phyloP scores from a whole-genome alignment of 1,140 invertebrate species.

The Lamellibrachia luymesi region DNA sequence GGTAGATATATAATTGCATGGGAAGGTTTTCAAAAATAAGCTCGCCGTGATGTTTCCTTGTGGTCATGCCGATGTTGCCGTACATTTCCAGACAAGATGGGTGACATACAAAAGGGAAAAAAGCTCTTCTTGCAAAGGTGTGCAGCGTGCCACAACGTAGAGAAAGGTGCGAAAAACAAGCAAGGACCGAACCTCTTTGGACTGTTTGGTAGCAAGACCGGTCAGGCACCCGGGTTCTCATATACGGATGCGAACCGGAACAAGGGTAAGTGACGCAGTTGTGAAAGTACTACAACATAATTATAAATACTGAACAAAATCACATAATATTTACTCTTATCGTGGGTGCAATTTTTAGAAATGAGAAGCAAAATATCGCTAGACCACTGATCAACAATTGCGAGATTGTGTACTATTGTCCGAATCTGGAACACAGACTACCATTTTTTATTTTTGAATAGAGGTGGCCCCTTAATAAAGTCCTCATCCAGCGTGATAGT shows the following conservation, averaged over 20 bases:
- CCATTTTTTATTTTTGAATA: no score
- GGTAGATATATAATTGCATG: neutral
- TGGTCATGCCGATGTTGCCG: neutral
- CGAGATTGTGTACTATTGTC: neutral
- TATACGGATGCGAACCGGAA: conserved; percentile 97
- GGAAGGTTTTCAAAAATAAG: neutral
- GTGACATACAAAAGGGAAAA: conserved; percentile 95
- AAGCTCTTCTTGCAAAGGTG: conserved; percentile 93
- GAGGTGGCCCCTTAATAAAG: no score
- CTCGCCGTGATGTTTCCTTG: neutral
- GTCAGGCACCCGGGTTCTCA: conserved; percentile 83
- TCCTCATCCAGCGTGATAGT: no score
- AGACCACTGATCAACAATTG: neutral
- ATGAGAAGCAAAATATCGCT: neutral
- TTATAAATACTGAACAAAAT: no score
- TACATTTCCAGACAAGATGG: conserved; percentile 47
- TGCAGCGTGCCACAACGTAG: conserved; percentile 94
- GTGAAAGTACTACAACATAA: neutral
- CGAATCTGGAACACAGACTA: neutral
- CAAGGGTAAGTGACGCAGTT: conserved; percentile 71
- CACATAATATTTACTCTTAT: neutral
- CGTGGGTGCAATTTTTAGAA: neutral
- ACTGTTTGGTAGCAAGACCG: conserved; percentile 91
- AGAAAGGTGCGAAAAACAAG: conserved; percentile 94
- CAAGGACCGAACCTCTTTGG: conserved; percentile 95